Base-by-base conservation (phyloP, 1,140 invertebrate species). In the Hylyphantes graminicola region DNA sequence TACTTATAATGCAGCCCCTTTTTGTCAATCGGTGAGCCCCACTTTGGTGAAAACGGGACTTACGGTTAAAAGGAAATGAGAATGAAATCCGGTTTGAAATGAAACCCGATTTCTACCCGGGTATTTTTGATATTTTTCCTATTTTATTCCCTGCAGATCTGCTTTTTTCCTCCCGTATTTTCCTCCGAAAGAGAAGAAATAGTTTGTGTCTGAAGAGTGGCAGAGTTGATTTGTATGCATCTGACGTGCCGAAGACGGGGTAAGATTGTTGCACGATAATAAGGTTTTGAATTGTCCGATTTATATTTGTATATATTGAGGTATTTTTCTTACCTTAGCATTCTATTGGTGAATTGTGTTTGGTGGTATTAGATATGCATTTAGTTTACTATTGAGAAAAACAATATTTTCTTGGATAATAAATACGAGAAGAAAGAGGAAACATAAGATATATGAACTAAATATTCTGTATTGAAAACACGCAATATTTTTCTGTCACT, bases 21-120 rank as follows among this genome's bases (percentile, higher is more conserved):
- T 48, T 76, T 12, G 0, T 53, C 48, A 51, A 65, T 64, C 17
- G 63, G 11, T 55, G 50, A 53, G 54, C 65, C 65, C 61, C 63
- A 78, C 61, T 65, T 78, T 63, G 61, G 48, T 48, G 61, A 55
- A 67, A 78, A 78, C 50, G 50, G 67, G 76, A 78, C 76, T 78
- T 78, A 64, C 76, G 63, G 63, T 78, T 78, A 78, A 67, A 65
- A 67, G 61, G 76, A 78, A 78, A 78, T 65, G 76, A 78, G 76
- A 78, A 78, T 65, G 63, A 51, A 67, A 78, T 78, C 76, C 76
- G 51, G 76, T 67, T 67, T 55, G 76, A 54, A 78, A 78, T 78
- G 76, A 51, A 78, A 78, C 76, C 63, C 35, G 76, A 19, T 65
- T 64, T 78, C 61, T 55, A 21, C 11, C 72, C 55, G 51, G 17